Conservation (phyloP, 2,888 invertebrate genomes). For the Epinotia demarniana region DNA sequence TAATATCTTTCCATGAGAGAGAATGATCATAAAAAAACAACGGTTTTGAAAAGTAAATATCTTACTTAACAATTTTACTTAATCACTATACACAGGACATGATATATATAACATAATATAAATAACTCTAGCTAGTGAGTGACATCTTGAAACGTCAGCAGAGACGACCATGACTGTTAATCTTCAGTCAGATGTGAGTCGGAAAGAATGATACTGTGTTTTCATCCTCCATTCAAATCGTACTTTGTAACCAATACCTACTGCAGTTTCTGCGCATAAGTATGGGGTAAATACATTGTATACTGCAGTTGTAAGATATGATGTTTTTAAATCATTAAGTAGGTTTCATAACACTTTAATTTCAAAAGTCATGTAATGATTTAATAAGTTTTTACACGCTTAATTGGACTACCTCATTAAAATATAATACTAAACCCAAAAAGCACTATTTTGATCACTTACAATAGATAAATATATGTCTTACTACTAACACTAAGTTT, state of each 20-base stretch:
- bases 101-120: not conserved
- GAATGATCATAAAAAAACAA: too few relatives aligned
- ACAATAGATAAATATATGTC: too few relatives aligned
- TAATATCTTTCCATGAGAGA: too few relatives aligned
- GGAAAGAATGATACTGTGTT: not conserved
- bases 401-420: too few relatives aligned
- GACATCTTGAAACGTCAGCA: not conserved
- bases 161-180: not conserved
- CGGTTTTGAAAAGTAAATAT: too few relatives aligned
- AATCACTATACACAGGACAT: not conserved
- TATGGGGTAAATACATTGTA: not conserved
- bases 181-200: not conserved
- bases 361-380: too few relatives aligned
- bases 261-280: not conserved
- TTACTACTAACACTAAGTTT: not conserved
- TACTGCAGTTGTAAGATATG: not conserved
- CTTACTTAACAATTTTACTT: not conserved
- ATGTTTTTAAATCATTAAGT: too few relatives aligned
- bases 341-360: too few relatives aligned
- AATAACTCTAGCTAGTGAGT: not conserved
- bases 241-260: not conserved
- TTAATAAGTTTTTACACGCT: too few relatives aligned
- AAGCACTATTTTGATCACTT: too few relatives aligned
- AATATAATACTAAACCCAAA: too few relatives aligned
- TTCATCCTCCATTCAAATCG: constrained; percentile 3